phyloP scores from a whole-genome alignment of 2,888 invertebrate species.

The Chrysolina americana region DNA sequence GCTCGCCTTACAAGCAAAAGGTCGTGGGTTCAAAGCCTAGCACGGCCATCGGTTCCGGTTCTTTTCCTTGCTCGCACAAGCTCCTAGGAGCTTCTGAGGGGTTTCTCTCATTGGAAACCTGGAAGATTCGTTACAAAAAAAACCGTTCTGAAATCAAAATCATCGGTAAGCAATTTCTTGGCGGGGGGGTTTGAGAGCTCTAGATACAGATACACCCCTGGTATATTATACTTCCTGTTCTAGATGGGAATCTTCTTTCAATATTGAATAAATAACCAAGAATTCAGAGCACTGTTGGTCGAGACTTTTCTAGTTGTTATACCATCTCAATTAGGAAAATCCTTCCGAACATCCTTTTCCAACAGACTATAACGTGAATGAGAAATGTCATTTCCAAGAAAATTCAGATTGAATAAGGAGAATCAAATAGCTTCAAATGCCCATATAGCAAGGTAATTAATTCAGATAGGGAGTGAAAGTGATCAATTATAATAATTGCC shows the following conservation, averaged over 20 bases:
- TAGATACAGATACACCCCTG: too few relatives aligned
- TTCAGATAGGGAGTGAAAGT: conserved; percentile 53
- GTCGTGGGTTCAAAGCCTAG: too few relatives aligned
- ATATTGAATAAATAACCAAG: neutral
- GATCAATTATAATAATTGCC: conserved; percentile 54
- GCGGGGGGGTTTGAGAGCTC: too few relatives aligned
- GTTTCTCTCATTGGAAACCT: too few relatives aligned
- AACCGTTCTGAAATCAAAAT: too few relatives aligned
- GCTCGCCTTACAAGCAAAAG: too few relatives aligned
- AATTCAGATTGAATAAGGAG: conserved; percentile 46
- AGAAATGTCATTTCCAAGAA: conserved; percentile 36
- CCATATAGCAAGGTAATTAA: conserved; percentile 47
- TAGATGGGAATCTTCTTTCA: neutral
- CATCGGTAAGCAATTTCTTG: too few relatives aligned
- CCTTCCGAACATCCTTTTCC: conserved; percentile 41
- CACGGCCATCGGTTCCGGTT: too few relatives aligned
- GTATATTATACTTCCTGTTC: neutral
- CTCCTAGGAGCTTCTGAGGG: too few relatives aligned
- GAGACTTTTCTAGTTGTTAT: conserved; percentile 4
- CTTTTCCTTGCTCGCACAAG: too few relatives aligned
- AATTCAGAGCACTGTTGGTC: neutral
- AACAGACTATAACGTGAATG: conserved; percentile 42
- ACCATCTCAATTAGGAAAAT: conserved; percentile 41
- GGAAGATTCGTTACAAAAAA: too few relatives aligned
- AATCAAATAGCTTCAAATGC: conserved; percentile 38